Percentiles rank a stretch among this genome's conserved stretches.
These are phyloP conservation scores for Catocala fraxini DNA, from an alignment of 2,888 invertebrate genomes.

Conservation along the genomic window DNA sequence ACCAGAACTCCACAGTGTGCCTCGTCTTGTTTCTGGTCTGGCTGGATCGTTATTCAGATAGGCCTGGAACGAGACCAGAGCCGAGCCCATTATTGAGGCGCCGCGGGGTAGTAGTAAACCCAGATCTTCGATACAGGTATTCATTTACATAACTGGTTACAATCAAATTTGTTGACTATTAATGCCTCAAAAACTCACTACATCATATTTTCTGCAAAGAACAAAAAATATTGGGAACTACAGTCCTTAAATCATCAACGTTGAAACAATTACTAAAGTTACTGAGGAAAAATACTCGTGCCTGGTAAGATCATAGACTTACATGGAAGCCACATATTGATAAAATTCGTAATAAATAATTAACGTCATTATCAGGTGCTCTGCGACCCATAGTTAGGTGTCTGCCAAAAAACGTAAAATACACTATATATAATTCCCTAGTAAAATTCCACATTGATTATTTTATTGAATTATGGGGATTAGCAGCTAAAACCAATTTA, in stretches of 20 bases:
- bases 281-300: slow-evolving; percentile 13
- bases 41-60: no score
- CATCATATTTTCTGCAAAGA: slow-evolving; percentile 4
- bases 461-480: slow-evolving; percentile 7
- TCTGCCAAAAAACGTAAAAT: slow-evolving; percentile 8
- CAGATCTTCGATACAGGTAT: no score
- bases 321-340: slow-evolving; percentile 11
- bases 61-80: no score
- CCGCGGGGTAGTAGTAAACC: no score
- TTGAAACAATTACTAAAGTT: neutral
- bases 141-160: no score
- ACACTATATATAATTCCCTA: slow-evolving; percentile 9
- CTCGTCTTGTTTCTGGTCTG: no score
- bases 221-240: slow-evolving; percentile 5
- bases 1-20: no score
- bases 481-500: slow-evolving; percentile 7
- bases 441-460: slow-evolving; percentile 6
- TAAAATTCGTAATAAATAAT: slow-evolving; percentile 8
- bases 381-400: slow-evolving; percentile 4
- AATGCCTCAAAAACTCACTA: slow-evolving; percentile 2
- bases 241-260: slow-evolving; percentile 1
- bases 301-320: slow-evolving; percentile 3
- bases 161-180: neutral
- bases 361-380: slow-evolving; percentile 7
- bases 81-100: no score